Percentiles rank a stretch among this genome's conserved stretches.
These are phyloP conservation scores for Nowickia ferox DNA, from an alignment of 2,888 invertebrate genomes.

Conservation along the genomic window DNA sequence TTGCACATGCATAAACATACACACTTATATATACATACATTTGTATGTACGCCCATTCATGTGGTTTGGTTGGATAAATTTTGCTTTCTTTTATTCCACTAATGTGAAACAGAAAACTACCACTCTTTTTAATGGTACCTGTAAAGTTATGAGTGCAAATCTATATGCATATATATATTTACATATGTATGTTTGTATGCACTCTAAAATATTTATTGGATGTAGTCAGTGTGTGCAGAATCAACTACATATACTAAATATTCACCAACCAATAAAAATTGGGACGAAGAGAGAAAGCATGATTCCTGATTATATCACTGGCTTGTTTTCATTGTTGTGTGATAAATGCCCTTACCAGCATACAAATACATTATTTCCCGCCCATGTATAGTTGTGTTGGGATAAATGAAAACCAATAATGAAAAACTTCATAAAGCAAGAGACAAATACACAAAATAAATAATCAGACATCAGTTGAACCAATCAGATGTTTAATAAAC, in stretches of 20 bases:
- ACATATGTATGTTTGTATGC: slow-evolving; percentile 40
- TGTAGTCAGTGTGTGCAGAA: slow-evolving; percentile 61
- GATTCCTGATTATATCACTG: neutral
- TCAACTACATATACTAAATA: neutral
- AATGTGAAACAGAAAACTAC: no score
- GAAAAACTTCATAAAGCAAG: slow-evolving; percentile 16
- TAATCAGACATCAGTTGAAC: slow-evolving; percentile 29
- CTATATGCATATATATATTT: no score
- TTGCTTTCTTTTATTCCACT: no score
- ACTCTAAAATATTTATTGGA: slow-evolving; percentile 67
- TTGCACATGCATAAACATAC: no score
- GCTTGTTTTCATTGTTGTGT: neutral
- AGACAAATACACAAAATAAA: slow-evolving; percentile 25
- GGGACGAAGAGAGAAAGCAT: slow-evolving; percentile 1
- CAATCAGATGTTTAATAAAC: slow-evolving; percentile 73
- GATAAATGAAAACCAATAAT: slow-evolving; percentile 20
- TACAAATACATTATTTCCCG: neutral
- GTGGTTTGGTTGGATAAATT: no score
- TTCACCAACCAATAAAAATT: slow-evolving; percentile 28
- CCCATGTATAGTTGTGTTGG: slow-evolving; percentile 3
- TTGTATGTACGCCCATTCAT: no score
- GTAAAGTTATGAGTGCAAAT: no score
- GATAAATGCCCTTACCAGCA: neutral
- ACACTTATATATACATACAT: no score
- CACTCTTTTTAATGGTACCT: no score